Percentiles rank a stretch among this genome's conserved stretches.
Evolutionary conservation across 2,888 invertebrate species (phyloP).

Genomic region (Corbicula japonica): DNA sequence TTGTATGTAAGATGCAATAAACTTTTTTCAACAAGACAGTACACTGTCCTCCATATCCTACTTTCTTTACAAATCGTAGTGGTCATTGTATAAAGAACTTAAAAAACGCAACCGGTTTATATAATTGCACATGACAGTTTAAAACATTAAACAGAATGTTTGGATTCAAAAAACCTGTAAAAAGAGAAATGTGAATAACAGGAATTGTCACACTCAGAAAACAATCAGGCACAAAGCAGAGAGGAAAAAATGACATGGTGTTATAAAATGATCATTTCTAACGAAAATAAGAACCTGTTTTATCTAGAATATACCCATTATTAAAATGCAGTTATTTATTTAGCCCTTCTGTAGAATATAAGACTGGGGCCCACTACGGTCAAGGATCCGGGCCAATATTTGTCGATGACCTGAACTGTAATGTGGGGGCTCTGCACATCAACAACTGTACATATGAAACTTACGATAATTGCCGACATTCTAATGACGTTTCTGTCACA

Average conservation of each 20-base stretch:
- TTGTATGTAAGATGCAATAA: no score
- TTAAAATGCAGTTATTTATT: background rate
- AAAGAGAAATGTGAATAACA: no score
- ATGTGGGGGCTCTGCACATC: background rate
- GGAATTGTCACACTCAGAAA: background rate
- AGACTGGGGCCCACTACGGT: conserved; percentile 30
- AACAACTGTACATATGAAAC: conserved; percentile 15
- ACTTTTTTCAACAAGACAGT: no score
- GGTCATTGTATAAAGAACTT: no score
- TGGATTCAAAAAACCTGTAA: no score
- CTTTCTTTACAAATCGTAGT: no score
- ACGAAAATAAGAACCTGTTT: background rate
- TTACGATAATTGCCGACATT: conserved; percentile 7
- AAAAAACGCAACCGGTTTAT: background rate
- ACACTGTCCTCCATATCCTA: no score
- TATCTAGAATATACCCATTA: background rate
- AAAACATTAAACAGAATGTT: background rate
- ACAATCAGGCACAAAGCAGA: no score
- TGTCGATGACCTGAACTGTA: conserved; percentile 48
- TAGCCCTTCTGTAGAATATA: background rate
- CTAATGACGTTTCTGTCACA: conserved; percentile 4
- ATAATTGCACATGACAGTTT: background rate
- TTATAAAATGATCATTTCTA: background rate
- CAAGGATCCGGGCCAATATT: conserved; percentile 53
- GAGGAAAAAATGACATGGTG: no score